These are phyloP conservation scores for Sebastes glaucus DNA, from an alignment of 2,797 vertebrate genomes.

Conservation along the genomic window DNA sequence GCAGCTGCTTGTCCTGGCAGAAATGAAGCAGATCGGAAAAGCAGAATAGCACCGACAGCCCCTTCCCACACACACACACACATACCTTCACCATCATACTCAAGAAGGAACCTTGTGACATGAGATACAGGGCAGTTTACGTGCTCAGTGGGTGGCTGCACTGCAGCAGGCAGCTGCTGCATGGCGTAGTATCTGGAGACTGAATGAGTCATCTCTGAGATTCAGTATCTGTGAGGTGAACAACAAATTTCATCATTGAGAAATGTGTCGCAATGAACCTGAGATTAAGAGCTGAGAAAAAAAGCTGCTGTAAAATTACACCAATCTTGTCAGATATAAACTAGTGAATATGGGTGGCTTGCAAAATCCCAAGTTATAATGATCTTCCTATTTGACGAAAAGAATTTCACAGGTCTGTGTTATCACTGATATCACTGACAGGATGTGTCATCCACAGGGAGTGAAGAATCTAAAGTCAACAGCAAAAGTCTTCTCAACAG, in stretches of 20 bases:
- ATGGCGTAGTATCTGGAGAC: neutral
- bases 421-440: neutral
- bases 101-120: slow-evolving; percentile 22
- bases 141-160: slow-evolving; percentile 41
- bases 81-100: slow-evolving; percentile 11
- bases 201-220: slow-evolving; percentile 12
- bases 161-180: slow-evolving; percentile 5
- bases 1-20: slow-evolving; percentile 54
- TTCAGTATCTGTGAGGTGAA: neutral
- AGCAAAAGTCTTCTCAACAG: neutral
- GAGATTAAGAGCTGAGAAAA: neutral
- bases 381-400: neutral
- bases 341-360: neutral
- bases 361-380: neutral
- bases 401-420: neutral
- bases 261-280: neutral
- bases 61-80: neutral
- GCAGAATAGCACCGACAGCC: slow-evolving; percentile 14
- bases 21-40: slow-evolving; percentile 57
- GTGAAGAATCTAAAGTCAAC: neutral
- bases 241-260: neutral
- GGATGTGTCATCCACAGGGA: neutral
- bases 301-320: neutral
- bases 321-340: neutral
- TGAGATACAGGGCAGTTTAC: neutral